phyloP scores from a whole-genome alignment of 2,888 invertebrate genomes.

The Cheilosia scutellata region DNA sequence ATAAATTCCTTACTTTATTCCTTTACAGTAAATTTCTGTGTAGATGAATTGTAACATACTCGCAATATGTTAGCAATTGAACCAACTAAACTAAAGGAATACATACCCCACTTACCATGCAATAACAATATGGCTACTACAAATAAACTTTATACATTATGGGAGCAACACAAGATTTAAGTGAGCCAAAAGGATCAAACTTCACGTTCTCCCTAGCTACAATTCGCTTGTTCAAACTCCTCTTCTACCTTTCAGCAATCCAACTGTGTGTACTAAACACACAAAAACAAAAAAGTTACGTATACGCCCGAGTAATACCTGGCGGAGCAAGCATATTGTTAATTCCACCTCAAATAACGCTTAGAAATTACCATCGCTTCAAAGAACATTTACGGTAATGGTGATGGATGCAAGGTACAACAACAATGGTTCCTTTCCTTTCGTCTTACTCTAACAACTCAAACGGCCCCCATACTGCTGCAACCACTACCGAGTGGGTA shows the following conservation, averaged over 20 bases:
- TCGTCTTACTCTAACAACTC: conserved; percentile 28
- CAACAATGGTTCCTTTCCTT: no score
- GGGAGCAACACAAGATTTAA: neutral
- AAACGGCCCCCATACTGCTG: neutral
- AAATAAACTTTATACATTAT: neutral
- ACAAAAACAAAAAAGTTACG: conserved; percentile 48
- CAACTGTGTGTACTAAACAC: neutral
- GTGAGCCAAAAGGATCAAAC: conserved; percentile 17
- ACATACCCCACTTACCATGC: neutral
- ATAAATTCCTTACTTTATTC: no score
- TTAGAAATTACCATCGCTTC: conserved; percentile 59
- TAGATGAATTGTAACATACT: no score
- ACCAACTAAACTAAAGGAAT: neutral
- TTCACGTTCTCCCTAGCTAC: neutral
- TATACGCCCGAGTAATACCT: conserved; percentile 65
- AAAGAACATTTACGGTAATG: conserved; percentile 60
- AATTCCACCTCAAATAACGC: conserved; percentile 57
- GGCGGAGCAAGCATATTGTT: conserved; percentile 64
- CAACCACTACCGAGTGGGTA: neutral
- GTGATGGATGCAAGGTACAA: conserved; percentile 65
- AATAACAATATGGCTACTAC: conserved; percentile 8
- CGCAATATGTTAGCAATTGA: neutral
- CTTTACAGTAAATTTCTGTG: no score
- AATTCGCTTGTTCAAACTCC: neutral
- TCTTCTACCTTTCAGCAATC: no score